Evolutionary conservation across 2,113 vertebrate species (phyloP), one percentile per base, ranked within the genome.

Genomic region (Nesospiza acunhae): DNA sequence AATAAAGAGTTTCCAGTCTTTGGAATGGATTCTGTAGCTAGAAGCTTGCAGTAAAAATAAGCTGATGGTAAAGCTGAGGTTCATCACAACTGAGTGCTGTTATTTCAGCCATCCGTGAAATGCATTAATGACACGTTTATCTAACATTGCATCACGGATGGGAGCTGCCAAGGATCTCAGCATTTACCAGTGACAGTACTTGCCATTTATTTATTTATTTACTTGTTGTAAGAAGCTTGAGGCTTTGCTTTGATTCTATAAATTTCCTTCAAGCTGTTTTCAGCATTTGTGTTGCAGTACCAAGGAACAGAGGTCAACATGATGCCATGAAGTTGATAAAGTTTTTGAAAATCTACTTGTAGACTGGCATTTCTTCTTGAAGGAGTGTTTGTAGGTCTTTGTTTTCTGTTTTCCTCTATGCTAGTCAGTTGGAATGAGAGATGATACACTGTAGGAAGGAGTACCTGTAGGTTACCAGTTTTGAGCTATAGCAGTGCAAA

Each of bases 71-170:
- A 81, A 55, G 58, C 9, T 35, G 55, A 42, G 28, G 53, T 35
- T 92, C 52, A 27, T 70, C 35, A 15, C 35, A 56, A 8, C 35
- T 72, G 19, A 9, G n/a, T 85, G 47, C 10, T 11, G 15, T 60
- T 68, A 59, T 22, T 72, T 41, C 59, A 93, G 42, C 35, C 27
- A 13, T n/a, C n/a, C n/a, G n/a, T n/a, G n/a, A n/a, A n/a, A n/a
- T 72, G 6, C 37, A 28, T 78, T 73, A 62, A 31, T 33, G 63
- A 13, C 6, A 23, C 16, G 2, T 30, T 13, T 30, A 30, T 42
- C 8, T 52, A 39, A 59, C 2, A 1, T 9, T 72, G 10, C 2
- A 2, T 69, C 50, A 58, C 3, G 2, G 47, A 27, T 6, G 62
- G 82, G 66, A 75, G 52, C 53, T 83, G 49, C 35, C 44, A 33